Conservation (phyloP, 92 coral and sea anemone species). For the Phenganax marumi region DNA sequence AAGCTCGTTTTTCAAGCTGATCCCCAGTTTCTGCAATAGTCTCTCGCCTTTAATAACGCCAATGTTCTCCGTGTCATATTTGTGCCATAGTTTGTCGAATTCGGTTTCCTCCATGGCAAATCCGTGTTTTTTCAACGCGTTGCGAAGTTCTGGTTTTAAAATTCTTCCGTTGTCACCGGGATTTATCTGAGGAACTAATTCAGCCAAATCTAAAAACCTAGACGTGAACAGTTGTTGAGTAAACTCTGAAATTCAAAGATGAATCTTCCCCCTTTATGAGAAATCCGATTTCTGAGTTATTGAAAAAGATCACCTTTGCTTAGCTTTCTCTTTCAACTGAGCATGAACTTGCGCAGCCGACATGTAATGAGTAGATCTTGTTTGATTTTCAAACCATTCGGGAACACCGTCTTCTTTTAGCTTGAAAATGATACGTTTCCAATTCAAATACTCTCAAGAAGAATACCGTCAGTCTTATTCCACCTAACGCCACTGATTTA, state of each 20-base stretch:
- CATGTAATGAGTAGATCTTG: conserved; percentile 73
- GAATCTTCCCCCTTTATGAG: too few species aligned
- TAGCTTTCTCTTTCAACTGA: conserved; percentile 90
- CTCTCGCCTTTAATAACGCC: conserved; percentile 89
- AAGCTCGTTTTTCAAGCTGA: conserved; percentile 54
- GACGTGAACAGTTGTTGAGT: background rate
- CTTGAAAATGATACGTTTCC: background rate
- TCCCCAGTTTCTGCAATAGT: conserved; percentile 81
- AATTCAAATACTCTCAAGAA: too few species aligned
- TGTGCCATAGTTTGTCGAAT: conserved; percentile 96
- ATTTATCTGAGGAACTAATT: conserved; percentile 89
- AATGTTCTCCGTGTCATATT: conserved; percentile 91
- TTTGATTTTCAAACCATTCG: conserved; percentile 84
- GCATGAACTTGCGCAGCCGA: conserved; percentile 94
- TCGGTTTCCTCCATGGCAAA: conserved; percentile 96
- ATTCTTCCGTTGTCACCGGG: conserved; percentile 96
- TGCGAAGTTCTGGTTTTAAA: conserved; percentile 87
- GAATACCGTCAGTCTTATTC: too few species aligned
- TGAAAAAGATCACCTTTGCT: conserved; percentile 67
- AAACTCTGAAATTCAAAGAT: background rate
- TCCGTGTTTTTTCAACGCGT: conserved; percentile 92
- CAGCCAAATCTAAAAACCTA: conserved; percentile 93
- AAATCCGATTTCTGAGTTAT: too few species aligned
- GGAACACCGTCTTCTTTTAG: conserved; percentile 91
- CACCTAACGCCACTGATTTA: too few species aligned